These are phyloP conservation scores for Tenebrio molitor DNA, from an alignment of 1,140 invertebrate species.

Conservation along the genomic window DNA sequence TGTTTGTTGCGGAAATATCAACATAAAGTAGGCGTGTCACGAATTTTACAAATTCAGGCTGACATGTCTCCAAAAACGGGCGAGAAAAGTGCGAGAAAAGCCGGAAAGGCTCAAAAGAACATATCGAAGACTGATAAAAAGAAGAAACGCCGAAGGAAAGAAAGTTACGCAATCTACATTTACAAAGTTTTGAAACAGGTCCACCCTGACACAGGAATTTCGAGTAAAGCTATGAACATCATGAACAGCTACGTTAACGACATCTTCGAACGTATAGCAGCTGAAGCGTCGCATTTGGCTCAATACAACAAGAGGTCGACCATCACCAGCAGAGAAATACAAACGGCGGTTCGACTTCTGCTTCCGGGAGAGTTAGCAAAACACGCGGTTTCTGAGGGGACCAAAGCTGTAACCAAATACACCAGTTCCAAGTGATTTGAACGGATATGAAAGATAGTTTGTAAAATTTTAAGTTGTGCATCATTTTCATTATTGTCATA, in stretches of 20 bases:
- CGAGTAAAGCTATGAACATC: slow-evolving; percentile 73
- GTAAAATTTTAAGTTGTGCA: neutral
- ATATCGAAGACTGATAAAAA: slow-evolving; percentile 70
- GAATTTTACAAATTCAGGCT: too few species aligned
- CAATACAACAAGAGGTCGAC: slow-evolving; percentile 80
- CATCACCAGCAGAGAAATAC: slow-evolving; percentile 71
- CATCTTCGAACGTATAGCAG: slow-evolving; percentile 79
- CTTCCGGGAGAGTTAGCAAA: slow-evolving; percentile 74
- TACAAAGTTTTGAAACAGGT: slow-evolving; percentile 81
- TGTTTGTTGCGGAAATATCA: too few species aligned
- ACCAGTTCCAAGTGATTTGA: slow-evolving; percentile 71
- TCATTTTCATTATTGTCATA: too few species aligned
- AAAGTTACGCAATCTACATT: slow-evolving; percentile 80
- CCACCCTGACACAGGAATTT: slow-evolving; percentile 78
- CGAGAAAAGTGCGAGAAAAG: slow-evolving; percentile 70
- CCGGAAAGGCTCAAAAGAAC: slow-evolving; percentile 72
- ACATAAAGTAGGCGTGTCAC: too few species aligned
- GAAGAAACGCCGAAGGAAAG: slow-evolving; percentile 72
- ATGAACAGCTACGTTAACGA: slow-evolving; percentile 72
- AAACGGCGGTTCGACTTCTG: slow-evolving; percentile 71
- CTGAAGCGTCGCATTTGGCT: slow-evolving; percentile 77
- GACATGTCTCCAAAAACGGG: slow-evolving; percentile 70
- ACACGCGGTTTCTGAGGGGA: slow-evolving; percentile 72
- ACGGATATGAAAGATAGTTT: too few species aligned
- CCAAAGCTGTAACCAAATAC: slow-evolving; percentile 74